Percentiles rank a stretch among this genome's conserved stretches.
Conservation (phyloP, 2,888 invertebrate genomes). For the Dexiosoma caninum region DNA sequence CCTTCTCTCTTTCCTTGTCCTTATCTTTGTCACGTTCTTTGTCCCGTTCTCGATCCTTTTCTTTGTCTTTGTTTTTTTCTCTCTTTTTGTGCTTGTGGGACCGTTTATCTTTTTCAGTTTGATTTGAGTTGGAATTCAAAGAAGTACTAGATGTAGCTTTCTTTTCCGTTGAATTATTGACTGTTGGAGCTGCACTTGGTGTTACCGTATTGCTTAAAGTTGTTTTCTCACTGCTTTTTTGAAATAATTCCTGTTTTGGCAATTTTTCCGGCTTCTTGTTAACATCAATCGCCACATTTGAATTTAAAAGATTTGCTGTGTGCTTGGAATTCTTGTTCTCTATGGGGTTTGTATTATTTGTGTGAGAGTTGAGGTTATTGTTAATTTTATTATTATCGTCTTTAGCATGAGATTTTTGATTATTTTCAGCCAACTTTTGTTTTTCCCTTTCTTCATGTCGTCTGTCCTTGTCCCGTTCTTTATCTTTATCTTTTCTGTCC, state of each 20-base stretch:
- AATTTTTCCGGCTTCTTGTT: slow-evolving; percentile 62
- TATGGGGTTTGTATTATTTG: slow-evolving; percentile 23
- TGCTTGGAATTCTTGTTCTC: slow-evolving; percentile 55
- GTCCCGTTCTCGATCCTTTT: slow-evolving; percentile 79
- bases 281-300: slow-evolving; percentile 40
- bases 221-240: slow-evolving; percentile 64
- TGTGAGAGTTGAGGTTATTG: not conserved
- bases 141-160: slow-evolving; percentile 63
- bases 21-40: slow-evolving; percentile 70
- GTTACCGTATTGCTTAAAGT: slow-evolving; percentile 15
- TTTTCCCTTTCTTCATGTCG: slow-evolving; percentile 74
- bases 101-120: slow-evolving; percentile 76
- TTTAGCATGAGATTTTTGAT: slow-evolving; percentile 45
- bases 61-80: slow-evolving; percentile 83
- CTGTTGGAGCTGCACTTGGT: slow-evolving; percentile 53
- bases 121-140: slow-evolving; percentile 23
- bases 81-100: slow-evolving; percentile 83
- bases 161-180: slow-evolving; percentile 67
- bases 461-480: slow-evolving; percentile 81
- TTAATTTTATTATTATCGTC: slow-evolving; percentile 61
- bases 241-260: slow-evolving; percentile 64
- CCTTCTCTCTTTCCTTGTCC: slow-evolving; percentile 66
- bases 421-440: slow-evolving; percentile 59
- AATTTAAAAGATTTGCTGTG: not conserved
- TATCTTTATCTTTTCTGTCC: slow-evolving; percentile 82